Evolutionary conservation across 2,113 vertebrate species (phyloP), one percentile per base, ranked within the genome.

Genomic region (Anarrhichthys ocellatus): DNA sequence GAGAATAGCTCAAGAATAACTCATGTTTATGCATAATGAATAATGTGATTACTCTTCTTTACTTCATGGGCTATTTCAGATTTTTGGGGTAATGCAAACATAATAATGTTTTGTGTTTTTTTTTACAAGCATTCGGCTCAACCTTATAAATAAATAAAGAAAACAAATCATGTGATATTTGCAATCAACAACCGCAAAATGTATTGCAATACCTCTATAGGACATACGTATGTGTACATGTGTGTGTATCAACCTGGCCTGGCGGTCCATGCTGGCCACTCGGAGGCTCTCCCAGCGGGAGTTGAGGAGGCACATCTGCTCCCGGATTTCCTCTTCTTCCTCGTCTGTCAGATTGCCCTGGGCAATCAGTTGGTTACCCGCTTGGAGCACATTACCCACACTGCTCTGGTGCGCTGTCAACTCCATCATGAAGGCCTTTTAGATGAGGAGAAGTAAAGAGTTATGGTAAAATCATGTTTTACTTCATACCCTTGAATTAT

Each of bases 391-490:
- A 0, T 94, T 98, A 44, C 98, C 98, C 86, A 99, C 98, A 0
- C 96, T 98, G 95, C 98, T 99, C 96, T 99, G 98, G 89, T 99
- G 98, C 0, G 97, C 97, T 0, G 98, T 99, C 83, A 99, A 92
- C 88, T 99, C 97, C 98, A 99, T 98, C 98, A 99, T 99, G 73
- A 99, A 99, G 73, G 74, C 85, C 98, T 99, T 80, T 36, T 68
- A 22, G 29, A 22, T 20, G 7, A 80, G 20, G 9, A 15, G 42
- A 10, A 15, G n/a, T 3, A 62, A 52, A 67, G 13, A 20, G 64
- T 34, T 54, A 62, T 14, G 22, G 46, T 27, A 62, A n/a, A 34
- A 11, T 52, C 27, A 58, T 13, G 3, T 32, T 18, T 5, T 20
- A 74, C 4, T 29, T 22, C n/a, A 78, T 32, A 22, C 6, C n/a